These are phyloP conservation scores for Copidosoma aretas DNA, from an alignment of 2,888 invertebrate species.

Conservation along the genomic window DNA sequence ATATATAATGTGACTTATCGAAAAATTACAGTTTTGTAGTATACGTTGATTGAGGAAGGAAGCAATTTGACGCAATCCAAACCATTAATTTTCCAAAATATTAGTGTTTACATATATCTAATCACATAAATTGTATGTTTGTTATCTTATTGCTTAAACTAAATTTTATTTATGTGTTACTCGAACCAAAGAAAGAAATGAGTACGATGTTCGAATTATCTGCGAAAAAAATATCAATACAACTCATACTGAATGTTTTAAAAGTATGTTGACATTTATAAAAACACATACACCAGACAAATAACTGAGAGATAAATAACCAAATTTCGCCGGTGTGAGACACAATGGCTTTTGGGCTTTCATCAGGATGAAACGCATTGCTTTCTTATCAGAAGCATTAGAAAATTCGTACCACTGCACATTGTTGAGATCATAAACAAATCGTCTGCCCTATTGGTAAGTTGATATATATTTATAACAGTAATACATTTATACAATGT, in stretches of 20 bases:
- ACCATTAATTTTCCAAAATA: too few relatives aligned
- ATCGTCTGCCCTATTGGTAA: constrained; percentile 39
- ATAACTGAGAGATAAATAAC: constrained; percentile 40
- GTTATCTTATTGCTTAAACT: too few relatives aligned
- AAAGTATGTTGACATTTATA: not conserved
- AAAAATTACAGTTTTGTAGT: too few relatives aligned
- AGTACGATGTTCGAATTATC: constrained; percentile 46
- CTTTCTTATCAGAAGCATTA: constrained; percentile 30
- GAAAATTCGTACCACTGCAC: constrained; percentile 43
- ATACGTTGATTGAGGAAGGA: too few relatives aligned
- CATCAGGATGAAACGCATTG: constrained; percentile 33
- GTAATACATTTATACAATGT: too few relatives aligned
- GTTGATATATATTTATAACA: not conserved
- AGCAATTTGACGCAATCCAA: too few relatives aligned
- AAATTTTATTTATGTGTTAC: constrained; percentile 38
- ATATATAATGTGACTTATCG: too few relatives aligned
- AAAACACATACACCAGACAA: constrained; percentile 41
- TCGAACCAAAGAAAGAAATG: constrained; percentile 45
- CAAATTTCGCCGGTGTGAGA: constrained; percentile 43
- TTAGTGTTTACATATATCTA: too few relatives aligned
- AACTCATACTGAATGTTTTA: not conserved
- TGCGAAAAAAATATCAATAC: constrained; percentile 28
- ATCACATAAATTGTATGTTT: not conserved
- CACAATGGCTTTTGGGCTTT: constrained; percentile 41
- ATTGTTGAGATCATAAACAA: constrained; percentile 39